Base-by-base conservation (phyloP, 35 echinoderm and acorn worm species). In the Lytechinus pictus region DNA sequence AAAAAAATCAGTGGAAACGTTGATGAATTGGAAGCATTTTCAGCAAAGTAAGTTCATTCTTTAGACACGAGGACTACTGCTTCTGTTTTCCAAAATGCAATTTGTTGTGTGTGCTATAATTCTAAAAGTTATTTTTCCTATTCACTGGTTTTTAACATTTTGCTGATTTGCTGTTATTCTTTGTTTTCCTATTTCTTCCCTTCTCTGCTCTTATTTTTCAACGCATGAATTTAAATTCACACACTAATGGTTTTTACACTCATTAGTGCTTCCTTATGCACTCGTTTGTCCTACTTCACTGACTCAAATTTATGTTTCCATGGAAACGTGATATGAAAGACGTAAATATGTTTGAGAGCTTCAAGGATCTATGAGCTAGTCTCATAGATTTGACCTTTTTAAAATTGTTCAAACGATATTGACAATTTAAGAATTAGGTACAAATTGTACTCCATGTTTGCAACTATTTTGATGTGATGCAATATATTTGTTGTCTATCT, bases 1-100 rank as follows among this genome's bases (percentile, higher is more conserved):
- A 44, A 27, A 24, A 53, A 27, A 57, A 57, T 53, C 54, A 93
- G 92, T 93, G 92, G 92, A 93, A 93, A 54, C 92, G 28, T 93
- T 93, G 92, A 93, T 93, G 54, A 93, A 53, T 54, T 93, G 92
- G 92, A 93, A n/a, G 29, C 92, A 55, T 93, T 93, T 93, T 93
- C 92, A 54, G 27, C 54, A 55, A 57, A 93, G 92, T 93, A 93
- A 93, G 92, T 93, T 93, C n/a, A 28, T 12, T 33, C 0, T 79
- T 4, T 24, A 79, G 21, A 24, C 66, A 3, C 0, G 19, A 79
- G 66, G 66, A 79, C 19, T 24, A 6, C 19, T 24, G 66, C n/a
- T 79, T 16, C 7, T 79, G 19, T 24, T 16, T 79, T 24, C n/a
- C 21, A 24, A 24, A 24, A 79, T 79, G 19, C 6, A 4, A 10